Evolutionary conservation across 2,113 vertebrate species (phyloP), one percentile per base, ranked within the genome.

Genomic region (Sebastes fasciatus): DNA sequence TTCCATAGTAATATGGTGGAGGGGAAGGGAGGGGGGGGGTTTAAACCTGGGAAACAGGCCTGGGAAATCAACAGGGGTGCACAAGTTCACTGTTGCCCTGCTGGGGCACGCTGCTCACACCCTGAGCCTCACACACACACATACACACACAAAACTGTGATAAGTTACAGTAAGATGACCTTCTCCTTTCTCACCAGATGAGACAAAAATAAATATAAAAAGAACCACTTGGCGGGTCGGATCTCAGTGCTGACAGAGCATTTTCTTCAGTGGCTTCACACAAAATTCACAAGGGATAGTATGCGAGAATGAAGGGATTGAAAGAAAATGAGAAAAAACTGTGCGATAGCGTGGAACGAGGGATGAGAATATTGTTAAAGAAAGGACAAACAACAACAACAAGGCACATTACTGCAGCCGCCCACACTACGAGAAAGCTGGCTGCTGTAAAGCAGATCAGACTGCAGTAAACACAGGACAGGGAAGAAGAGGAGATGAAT

Each of bases 21-120:
- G 67, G 55, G 17, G 12, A 1, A 17, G 54, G 85, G 68, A 8
- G 26, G 46, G 12, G 17, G 57, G 80, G 43, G 58, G 48, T 40
- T 69, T 84, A 58, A 91, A 92, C 86, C 92, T 94, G 90, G 90
- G 92, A 95, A 94, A 93, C 54, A 48, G 80, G 91, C 90, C 90
- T 95, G 93, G 92, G 93, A 95, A 94, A 93, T 84, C 89, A 86
- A 84, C 89, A 82, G 92, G 93, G 90, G 89, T 73, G 83, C 76
- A 52, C 69, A 52, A 74, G 87, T 86, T 90, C 86, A 86, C 46
- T 3, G 73, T 66, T 72, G 71, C 84, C 85, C 91, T 82, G 88
- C 88, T 89, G 91, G 46, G 86, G 54, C 66, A 67, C 75, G 19
- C 62, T 8, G 62, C 65, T 83, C 82, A 86, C 61, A 86, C 86